Base-by-base conservation (phyloP, 2,888 invertebrate genomes). In the Dioctria linearis region DNA sequence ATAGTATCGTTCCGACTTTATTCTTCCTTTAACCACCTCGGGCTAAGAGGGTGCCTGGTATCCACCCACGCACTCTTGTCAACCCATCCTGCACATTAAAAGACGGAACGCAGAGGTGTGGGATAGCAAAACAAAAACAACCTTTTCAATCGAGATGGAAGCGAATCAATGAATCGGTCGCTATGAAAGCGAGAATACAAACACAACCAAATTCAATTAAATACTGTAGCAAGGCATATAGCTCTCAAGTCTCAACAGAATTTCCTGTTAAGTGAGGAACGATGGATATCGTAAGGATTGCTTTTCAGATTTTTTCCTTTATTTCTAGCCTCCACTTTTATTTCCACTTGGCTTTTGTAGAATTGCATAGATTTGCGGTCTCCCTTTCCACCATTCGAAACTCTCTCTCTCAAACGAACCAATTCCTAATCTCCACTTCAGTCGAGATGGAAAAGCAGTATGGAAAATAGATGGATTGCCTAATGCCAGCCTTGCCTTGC, bases 161-260 rank as follows among this genome's bases (percentile, higher is more conserved):
- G 25, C 2, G 37, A 37, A 46, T 59, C 42, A 42, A 25, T 25
- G 25, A 25, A 25, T 25, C 25, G 25, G 25, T 25, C 25, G 25
- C 25, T 25, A 25, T 25, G 25, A 25, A 25, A 25, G 57, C 42
- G 43, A 37, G 59, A 59, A 13, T 59, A 75, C 40, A 43, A 57
- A 75, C 49, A 59, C 73, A 59, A 13, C 49, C 25, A 75, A 75
- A 75, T 75, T 75, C 73, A 75, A 75, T 75, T 75, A 75, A 59
- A 42, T 59, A 39, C 57, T 37, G 25, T 59, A 43, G 42, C 57
- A 3, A 59, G 73, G 42, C 25, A 25, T 25, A 11, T 25, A 11
- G 40, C 73, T 75, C 39, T 75, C 42, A 39, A 59, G 59, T 75
- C 73, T 75, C 73, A 57, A 75, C 59, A 40, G 73, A 75, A 75